Evolutionary conservation across 2,113 vertebrate species (phyloP).

Genomic region (Sus scrofa): T2T-Sscrofa CM000826.6:121212001-121212500

Average conservation of each 20-base stretch:
- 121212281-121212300: slow-evolving; percentile 45
- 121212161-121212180: slow-evolving; percentile 78
- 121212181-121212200: slow-evolving; percentile 65
- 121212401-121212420: slow-evolving; percentile 24
- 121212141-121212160: slow-evolving; percentile 71
- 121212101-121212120: slow-evolving; percentile 89
- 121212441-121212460: slow-evolving; percentile 49
- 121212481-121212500: too few relatives aligned
- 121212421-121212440: slow-evolving; percentile 35
- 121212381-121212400: slow-evolving; percentile 50
- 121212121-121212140: slow-evolving; percentile 78
- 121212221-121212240: slow-evolving; percentile 32
- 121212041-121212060: slow-evolving; percentile 89
- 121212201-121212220: slow-evolving; percentile 35
- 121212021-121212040: slow-evolving; percentile 89
- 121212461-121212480: background rate
- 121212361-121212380: slow-evolving; percentile 29
- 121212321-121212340: slow-evolving; percentile 55
- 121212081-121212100: slow-evolving; percentile 85
- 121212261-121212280: slow-evolving; percentile 56
- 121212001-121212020: slow-evolving; percentile 92
- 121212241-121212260: slow-evolving; percentile 50
- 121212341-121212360: slow-evolving; percentile 35
- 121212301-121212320: slow-evolving; percentile 48
- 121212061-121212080: slow-evolving; percentile 87